Evolutionary conservation across 92 coral and sea anemone genomes (phyloP), one percentile per base, ranked within the genome.

Genomic region (Palythoa grandiflora): DNA sequence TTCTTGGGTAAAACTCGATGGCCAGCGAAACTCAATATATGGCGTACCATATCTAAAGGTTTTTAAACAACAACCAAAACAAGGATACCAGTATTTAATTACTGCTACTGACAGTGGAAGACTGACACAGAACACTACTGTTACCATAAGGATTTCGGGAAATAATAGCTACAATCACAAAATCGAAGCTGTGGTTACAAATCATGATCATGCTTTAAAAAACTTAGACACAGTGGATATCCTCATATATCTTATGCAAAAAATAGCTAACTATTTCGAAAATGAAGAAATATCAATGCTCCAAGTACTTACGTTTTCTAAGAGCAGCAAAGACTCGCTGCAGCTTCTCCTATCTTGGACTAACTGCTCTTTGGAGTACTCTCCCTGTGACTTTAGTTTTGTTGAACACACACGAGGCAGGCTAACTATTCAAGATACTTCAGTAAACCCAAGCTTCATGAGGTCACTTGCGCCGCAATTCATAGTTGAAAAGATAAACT

Each of bases 101-200:
- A 85, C 84, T 84, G 91, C 91, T 40, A 89, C 74, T 28, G 91
- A 89, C 48, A 84, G 77, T 68, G 83, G 87, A 17, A 83, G 88
- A 37, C 48, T 71, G 37, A 63, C 35, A 35, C 84, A 75, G 38
- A 89, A 89, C 37, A 60, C 91, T 9, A 61, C 91, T 20, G 5
- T 65, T 37, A 71, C 54, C 20, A 65, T 89, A 44, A 38, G 52
- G 19, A 68, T 89, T 68, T 40, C 15, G 37, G 83, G 80, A 2
- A 28, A 78, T 20, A 66, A 21, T 16, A 66, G 35, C 7, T 20
- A 53, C 5, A 80, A 80, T 80, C 85, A 80, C 73, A 44, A 44
- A 80, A 47, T 80, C 36, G 13, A 80, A 28, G 36, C 48, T 40
- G 74, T 39, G 21, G 60, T 80, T 63, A 55, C 47, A 14, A 80